These are phyloP conservation scores for Cydia splendana DNA, from an alignment of 1,140 invertebrate species.

Conservation along the genomic window DNA sequence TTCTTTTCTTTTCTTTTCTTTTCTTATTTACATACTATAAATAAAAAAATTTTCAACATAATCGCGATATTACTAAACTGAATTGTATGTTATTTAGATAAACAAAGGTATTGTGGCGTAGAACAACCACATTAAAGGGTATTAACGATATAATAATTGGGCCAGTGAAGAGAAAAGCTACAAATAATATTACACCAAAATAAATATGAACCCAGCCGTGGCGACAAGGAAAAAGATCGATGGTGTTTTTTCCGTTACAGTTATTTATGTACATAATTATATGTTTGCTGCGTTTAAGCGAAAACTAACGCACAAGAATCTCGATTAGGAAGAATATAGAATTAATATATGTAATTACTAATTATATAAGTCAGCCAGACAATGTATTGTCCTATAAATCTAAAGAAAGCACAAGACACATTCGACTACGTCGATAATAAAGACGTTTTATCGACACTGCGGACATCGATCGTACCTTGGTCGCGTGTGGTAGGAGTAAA, in stretches of 20 bases:
- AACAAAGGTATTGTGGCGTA: no score
- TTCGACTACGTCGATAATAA: constrained; percentile 10
- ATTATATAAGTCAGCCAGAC: neutral
- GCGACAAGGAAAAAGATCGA: no score
- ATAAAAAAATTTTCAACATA: no score
- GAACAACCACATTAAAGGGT: neutral
- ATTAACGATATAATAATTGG: neutral
- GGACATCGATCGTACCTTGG: constrained; percentile 79
- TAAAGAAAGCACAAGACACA: constrained; percentile 30
- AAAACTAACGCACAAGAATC: neutral
- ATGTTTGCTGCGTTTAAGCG: neutral
- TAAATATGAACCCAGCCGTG: neutral
- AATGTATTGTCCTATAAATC: constrained; percentile 6
- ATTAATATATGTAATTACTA: no score
- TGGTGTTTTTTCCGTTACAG: neutral
- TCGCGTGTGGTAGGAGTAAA: constrained; percentile 79
- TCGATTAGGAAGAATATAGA: neutral
- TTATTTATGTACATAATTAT: neutral
- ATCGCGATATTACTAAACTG: no score
- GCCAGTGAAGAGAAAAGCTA: neutral
- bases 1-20: no score
- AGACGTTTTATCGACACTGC: constrained; percentile 16
- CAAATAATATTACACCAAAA: neutral
- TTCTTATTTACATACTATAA: no score
- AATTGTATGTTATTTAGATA: no score